Evolutionary conservation across 2,113 vertebrate genomes (phyloP), one percentile per base, ranked within the genome.

Genomic region (Oxyruncus cristatus): DNA sequence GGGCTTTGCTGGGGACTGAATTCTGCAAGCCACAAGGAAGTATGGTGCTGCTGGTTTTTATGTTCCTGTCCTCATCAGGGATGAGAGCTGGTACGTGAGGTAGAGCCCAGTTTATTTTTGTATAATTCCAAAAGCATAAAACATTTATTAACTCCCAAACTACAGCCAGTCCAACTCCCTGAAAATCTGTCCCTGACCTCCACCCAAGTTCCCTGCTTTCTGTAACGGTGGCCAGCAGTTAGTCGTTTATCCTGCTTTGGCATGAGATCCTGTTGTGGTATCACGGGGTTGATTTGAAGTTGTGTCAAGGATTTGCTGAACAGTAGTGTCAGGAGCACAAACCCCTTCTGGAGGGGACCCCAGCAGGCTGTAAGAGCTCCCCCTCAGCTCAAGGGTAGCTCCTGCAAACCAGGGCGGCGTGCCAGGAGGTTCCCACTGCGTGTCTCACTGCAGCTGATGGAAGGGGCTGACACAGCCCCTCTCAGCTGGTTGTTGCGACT

Each of bases 371-470:
- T 33, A 32, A 13, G 56, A 63, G 39, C 15, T 4, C 21, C 9
- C 16, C 37, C 66, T 66, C 1, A 0, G 70, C 49, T 79, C 39
- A 0, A 32, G 47, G 55, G 20, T n/a, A 30, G 52, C 27, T 67
- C 72, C 72, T 50, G 61, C 44, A 19, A 52, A 33, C 22, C 33
- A 35, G 67, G 59, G 39, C 32, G 75, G 52, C 0, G 0, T 50
- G 62, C 0, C 1, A 88, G 53, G 67, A 55, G 47, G 18, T 55
- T 94, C 35, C 55, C 14, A 3, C 5, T 2, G 3, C 3, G 0
- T 3, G 5, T 49, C 75, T 59, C 22, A n/a, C 78, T 68, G 70
- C 50, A 27, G 78, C 22, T 37, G 58, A 8, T 26, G 19, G 41
- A 20, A 62, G 56, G 46, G 67, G 35, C 84, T 55, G 66, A 22